Evolutionary conservation across 2,113 vertebrate species (phyloP).

Genomic region (Cyprichromis sp.): DNA sequence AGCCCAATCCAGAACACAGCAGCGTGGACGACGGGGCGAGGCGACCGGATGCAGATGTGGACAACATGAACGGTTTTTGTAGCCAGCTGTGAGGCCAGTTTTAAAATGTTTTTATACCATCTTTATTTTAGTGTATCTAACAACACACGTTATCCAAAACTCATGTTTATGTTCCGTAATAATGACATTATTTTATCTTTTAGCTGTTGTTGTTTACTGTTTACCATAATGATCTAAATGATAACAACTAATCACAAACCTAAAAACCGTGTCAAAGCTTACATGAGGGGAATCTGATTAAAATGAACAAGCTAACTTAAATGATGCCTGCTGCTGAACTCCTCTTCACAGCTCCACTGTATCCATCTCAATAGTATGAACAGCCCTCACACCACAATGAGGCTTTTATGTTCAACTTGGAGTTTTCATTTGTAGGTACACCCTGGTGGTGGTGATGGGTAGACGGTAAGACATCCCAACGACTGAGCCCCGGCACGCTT

Average conservation of each 20-base stretch:
- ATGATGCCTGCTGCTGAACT: neutral
- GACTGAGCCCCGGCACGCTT: neutral
- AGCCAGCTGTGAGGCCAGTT: neutral
- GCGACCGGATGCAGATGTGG: neutral
- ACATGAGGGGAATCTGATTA: neutral
- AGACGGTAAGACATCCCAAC: neutral
- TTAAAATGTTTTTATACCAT: neutral
- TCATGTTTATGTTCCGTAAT: neutral
- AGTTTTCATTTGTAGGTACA: neutral
- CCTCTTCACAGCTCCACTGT: neutral
- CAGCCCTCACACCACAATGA: neutral
- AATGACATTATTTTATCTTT: neutral
- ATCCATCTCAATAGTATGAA: neutral
- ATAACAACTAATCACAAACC: neutral
- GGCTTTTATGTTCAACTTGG: neutral
- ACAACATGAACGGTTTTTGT: neutral
- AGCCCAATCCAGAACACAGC: neutral
- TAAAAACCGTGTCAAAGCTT: neutral
- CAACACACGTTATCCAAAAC: neutral
- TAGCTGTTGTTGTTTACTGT: neutral
- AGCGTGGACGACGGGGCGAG: neutral
- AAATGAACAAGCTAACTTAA: neutral
- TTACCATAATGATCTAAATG: neutral
- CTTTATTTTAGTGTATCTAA: neutral
- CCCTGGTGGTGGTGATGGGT: neutral